phyloP scores from a whole-genome alignment of 2,888 invertebrate species.

The Baronia brevicornis region DNA sequence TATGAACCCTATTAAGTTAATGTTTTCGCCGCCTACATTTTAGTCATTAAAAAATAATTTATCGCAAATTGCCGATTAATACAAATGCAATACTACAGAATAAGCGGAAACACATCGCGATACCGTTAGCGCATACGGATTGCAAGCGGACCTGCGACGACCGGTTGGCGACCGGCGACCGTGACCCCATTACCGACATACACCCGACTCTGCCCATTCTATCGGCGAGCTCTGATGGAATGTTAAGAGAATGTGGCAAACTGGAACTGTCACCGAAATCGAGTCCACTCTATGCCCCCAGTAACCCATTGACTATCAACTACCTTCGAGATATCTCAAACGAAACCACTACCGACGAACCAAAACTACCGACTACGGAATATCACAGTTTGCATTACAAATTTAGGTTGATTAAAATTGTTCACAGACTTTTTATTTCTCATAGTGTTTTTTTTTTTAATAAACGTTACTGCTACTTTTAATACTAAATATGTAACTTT shows the following conservation, averaged over 20 bases:
- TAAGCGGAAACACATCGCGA: constrained; percentile 23
- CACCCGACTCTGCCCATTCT: constrained; percentile 41
- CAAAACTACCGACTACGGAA: constrained; percentile 1
- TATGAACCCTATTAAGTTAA: too few relatives aligned
- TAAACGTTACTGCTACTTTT: too few relatives aligned
- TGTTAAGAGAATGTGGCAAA: constrained; percentile 45
- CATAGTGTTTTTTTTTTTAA: too few relatives aligned
- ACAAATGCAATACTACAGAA: constrained; percentile 14
- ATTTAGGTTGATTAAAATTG: too few relatives aligned
- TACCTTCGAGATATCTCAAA: constrained; percentile 18
- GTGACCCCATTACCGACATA: constrained; percentile 65
- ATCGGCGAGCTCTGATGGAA: constrained; percentile 46
- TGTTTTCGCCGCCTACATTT: too few relatives aligned
- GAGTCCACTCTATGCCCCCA: constrained; percentile 4
- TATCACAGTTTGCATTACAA: too few relatives aligned
- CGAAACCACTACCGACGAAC: background rate
- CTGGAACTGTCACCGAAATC: constrained; percentile 32
- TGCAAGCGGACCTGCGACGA: constrained; percentile 30
- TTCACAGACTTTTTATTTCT: too few relatives aligned
- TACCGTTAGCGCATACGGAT: constrained; percentile 27
- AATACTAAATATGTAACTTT: too few relatives aligned
- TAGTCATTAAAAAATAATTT: too few relatives aligned
- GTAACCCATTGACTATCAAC: too few relatives aligned
- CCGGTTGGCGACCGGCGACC: constrained; percentile 50
- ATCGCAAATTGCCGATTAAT: too few relatives aligned